These are phyloP conservation scores for Channa maculata DNA, from an alignment of 2,113 vertebrate genomes.

Conservation along the genomic window DNA sequence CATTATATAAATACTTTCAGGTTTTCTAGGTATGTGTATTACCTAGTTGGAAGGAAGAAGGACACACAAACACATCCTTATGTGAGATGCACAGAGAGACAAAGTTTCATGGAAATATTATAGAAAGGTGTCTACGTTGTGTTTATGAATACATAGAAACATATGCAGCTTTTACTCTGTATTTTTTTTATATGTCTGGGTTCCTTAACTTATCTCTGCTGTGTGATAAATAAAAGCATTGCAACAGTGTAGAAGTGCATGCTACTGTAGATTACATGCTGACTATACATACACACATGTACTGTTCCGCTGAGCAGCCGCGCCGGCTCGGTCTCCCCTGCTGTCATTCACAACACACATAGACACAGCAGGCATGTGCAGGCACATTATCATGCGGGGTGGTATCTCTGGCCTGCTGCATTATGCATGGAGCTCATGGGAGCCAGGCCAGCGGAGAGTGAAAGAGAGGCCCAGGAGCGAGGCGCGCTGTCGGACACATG, in stretches of 20 bases:
- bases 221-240: constrained; percentile 20
- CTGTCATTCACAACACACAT: constrained; percentile 30
- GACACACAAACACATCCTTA: too few relatives aligned
- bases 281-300: constrained; percentile 33
- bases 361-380: constrained; percentile 44
- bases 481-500: constrained; percentile 82
- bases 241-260: background rate
- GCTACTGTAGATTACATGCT: constrained; percentile 21
- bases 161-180: too few relatives aligned
- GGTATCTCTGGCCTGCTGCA: constrained; percentile 78
- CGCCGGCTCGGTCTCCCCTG: constrained; percentile 45
- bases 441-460: constrained; percentile 79
- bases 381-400: constrained; percentile 74
- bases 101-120: too few relatives aligned
- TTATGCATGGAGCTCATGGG: constrained; percentile 81
- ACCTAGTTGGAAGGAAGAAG: too few relatives aligned
- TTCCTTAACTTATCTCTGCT: background rate
- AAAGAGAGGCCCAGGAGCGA: constrained; percentile 74
- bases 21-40: too few relatives aligned
- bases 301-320: constrained; percentile 49
- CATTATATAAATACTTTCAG: too few relatives aligned
- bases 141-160: too few relatives aligned
- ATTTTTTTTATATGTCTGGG: too few relatives aligned
- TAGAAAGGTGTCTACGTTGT: too few relatives aligned
- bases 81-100: too few relatives aligned